A percentile compares a stretch with the other conserved stretches of the same genome.
Conservation (phyloP, 2,888 invertebrate species). For the Ceraclea dissimilis region DNA sequence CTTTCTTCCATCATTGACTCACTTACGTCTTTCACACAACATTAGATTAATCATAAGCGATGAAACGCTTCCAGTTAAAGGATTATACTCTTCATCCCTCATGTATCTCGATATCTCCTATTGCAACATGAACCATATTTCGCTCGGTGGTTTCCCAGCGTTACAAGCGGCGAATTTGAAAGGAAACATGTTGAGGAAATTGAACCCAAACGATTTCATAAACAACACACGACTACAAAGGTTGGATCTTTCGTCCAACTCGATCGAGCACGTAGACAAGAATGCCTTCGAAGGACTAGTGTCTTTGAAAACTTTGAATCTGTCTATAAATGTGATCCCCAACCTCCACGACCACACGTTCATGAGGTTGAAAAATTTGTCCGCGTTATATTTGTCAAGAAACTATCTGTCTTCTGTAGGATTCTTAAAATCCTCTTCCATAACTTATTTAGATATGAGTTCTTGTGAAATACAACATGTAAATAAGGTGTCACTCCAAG, state of each 20-base stretch:
- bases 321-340: constrained; percentile 63
- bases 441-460: constrained; percentile 54
- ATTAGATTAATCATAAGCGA: constrained; percentile 44
- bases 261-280: constrained; percentile 50
- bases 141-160: constrained; percentile 54
- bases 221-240: constrained; percentile 53
- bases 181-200: constrained; percentile 54
- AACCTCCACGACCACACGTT: constrained; percentile 52
- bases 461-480: constrained; percentile 57
- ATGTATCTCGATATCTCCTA: constrained; percentile 52
- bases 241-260: constrained; percentile 60
- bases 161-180: constrained; percentile 51
- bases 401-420: constrained; percentile 56
- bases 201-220: constrained; percentile 52
- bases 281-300: constrained; percentile 54
- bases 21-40: constrained; percentile 56
- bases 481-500: constrained; percentile 49
- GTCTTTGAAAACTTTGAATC: constrained; percentile 53
- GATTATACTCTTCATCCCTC: constrained; percentile 40
- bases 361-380: constrained; percentile 51
- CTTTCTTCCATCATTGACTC: constrained; percentile 51
- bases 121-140: constrained; percentile 54
- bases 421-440: constrained; percentile 49
- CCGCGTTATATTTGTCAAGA: constrained; percentile 54
- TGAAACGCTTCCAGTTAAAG: constrained; percentile 34